Percentiles rank a stretch among this genome's conserved stretches.
Evolutionary conservation across 2,113 vertebrate genomes (phyloP).

Genomic region (Chamaetylas fuelleborni): DNA sequence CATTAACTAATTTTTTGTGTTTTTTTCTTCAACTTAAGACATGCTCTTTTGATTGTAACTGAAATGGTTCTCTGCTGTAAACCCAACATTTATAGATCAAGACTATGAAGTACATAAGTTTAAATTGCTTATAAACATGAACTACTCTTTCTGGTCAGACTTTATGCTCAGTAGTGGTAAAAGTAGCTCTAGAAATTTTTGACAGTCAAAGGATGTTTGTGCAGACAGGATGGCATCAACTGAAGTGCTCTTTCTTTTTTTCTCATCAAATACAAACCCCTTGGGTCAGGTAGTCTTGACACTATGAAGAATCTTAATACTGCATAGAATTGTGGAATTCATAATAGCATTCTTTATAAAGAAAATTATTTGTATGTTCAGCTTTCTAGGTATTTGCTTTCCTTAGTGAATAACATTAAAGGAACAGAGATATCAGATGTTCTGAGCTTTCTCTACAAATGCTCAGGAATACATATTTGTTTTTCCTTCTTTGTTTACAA

Average conservation of each 20-base stretch:
- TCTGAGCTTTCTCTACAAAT: not conserved
- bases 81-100: slow-evolving; percentile 4
- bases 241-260: not conserved
- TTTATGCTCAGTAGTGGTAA: not conserved
- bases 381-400: not conserved
- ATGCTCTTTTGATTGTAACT: not conserved
- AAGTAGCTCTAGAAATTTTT: not conserved
- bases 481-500: not conserved
- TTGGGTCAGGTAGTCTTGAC: not conserved
- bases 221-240: not conserved
- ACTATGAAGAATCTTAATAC: not conserved
- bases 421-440: not conserved
- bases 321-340: not conserved
- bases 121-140: not conserved
- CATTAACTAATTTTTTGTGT: not conserved
- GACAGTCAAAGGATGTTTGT: not conserved
- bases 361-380: not conserved
- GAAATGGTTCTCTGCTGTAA: not conserved
- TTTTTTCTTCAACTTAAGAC: not conserved
- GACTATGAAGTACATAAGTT: not conserved
- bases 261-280: not conserved
- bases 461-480: not conserved
- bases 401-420: not conserved
- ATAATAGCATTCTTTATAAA: not conserved
- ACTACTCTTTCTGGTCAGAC: not conserved